These are phyloP conservation scores for Nibea coibor DNA, from an alignment of 2,113 vertebrate species.

Conservation along the genomic window DNA sequence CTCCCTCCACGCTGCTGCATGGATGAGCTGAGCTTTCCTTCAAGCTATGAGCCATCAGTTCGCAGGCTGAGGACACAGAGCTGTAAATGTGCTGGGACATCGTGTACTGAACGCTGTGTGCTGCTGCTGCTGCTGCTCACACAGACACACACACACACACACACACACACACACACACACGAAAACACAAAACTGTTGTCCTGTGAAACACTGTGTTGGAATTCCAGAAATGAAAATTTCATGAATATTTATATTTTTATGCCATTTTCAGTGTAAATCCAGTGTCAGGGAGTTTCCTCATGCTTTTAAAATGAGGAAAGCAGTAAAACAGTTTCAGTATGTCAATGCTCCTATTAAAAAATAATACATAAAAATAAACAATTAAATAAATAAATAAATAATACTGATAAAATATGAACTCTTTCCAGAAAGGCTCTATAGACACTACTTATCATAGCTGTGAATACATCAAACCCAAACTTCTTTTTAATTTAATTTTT, in stretches of 20 bases:
- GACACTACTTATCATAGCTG: no score
- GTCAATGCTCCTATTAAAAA: no score
- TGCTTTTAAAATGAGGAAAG: no score
- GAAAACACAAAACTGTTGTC: not conserved
- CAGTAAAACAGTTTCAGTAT: no score
- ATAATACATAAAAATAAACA: no score
- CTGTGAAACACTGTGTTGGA: not conserved
- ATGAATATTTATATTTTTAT: no score
- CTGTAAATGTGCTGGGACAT: slow-evolving; percentile 57
- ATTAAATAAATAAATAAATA: no score
- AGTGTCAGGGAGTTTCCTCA: no score
- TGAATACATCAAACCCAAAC: not conserved
- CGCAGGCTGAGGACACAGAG: slow-evolving; percentile 13
- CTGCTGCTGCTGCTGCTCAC: not conserved
- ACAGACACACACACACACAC: slow-evolving; percentile 11
- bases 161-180: slow-evolving; percentile 6
- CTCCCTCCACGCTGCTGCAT: slow-evolving; percentile 2
- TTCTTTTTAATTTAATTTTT: not conserved
- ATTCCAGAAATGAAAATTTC: not conserved
- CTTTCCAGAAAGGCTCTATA: no score
- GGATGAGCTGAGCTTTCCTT: slow-evolving; percentile 3
- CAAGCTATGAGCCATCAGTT: not conserved
- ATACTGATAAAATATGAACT: no score
- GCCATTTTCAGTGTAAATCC: no score
- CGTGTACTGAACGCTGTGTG: slow-evolving; percentile 54